Conservation (phyloP, 2,113 vertebrate species). For the Microcebus lehilahytsara region DNA sequence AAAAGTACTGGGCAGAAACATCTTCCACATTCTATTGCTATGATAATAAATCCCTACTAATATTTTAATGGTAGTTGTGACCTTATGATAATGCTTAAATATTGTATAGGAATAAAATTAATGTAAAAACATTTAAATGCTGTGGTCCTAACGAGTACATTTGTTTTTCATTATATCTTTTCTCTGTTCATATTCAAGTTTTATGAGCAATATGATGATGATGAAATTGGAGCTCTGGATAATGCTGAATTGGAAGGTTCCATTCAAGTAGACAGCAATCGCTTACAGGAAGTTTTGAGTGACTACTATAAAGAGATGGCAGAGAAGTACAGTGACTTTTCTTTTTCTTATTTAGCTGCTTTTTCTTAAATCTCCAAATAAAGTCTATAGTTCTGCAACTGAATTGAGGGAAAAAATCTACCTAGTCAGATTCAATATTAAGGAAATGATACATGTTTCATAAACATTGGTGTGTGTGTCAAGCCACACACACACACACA, state of each 20-base stretch:
- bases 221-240: slow-evolving; percentile 97
- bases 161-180: not conserved
- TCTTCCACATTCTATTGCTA: not conserved
- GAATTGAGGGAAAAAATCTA: not conserved
- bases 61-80: not conserved
- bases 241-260: slow-evolving; percentile 95
- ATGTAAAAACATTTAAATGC: not conserved
- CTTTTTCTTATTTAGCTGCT: not conserved
- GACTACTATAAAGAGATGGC: slow-evolving; percentile 94
- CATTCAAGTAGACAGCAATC: slow-evolving; percentile 89
- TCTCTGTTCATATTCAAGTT: slow-evolving; percentile 85
- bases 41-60: not conserved
- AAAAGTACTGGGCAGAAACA: not conserved
- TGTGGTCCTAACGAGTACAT: not conserved
- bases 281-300: slow-evolving; percentile 91
- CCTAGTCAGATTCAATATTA: not conserved
- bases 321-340: slow-evolving; percentile 87
- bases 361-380: not conserved
- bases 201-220: slow-evolving; percentile 96
- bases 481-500: no score
- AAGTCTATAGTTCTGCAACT: not conserved
- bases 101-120: not conserved
- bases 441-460: not conserved
- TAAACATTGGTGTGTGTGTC: not conserved
- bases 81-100: not conserved